Conservation (phyloP, 1,140 invertebrate genomes). For the Elymnias hypermnestra region DNA sequence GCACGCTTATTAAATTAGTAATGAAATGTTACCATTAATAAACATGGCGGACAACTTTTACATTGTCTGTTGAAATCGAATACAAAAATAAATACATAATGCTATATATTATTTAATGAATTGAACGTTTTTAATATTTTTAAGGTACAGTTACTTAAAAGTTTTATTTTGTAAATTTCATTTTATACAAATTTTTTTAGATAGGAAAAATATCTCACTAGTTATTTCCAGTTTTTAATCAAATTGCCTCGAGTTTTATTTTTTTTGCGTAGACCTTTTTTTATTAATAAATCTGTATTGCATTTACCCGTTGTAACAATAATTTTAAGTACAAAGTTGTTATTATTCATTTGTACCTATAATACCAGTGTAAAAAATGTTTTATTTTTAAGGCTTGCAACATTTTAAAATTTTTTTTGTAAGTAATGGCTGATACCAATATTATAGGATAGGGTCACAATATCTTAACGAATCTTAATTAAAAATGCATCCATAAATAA, state of each 20-base stretch:
- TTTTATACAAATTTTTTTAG: slow-evolving; percentile 13
- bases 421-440: slow-evolving; percentile 60
- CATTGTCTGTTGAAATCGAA: slow-evolving; percentile 35
- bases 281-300: slow-evolving; percentile 11
- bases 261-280: neutral
- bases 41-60: slow-evolving; percentile 32
- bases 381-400: slow-evolving; percentile 38
- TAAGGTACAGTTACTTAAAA: slow-evolving; percentile 21
- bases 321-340: slow-evolving; percentile 55
- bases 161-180: slow-evolving; percentile 13
- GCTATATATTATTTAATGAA: neutral
- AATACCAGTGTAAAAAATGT: slow-evolving; percentile 49
- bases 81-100: slow-evolving; percentile 19
- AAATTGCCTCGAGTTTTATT: slow-evolving; percentile 10
- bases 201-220: slow-evolving; percentile 12
- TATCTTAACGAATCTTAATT: slow-evolving; percentile 40
- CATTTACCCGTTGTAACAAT: slow-evolving; percentile 20
- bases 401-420: slow-evolving; percentile 24
- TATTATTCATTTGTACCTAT: slow-evolving; percentile 31
- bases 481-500: slow-evolving; percentile 30
- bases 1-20: slow-evolving; percentile 35
- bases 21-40: slow-evolving; percentile 46
- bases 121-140: slow-evolving; percentile 6
- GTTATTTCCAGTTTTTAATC: slow-evolving; percentile 3
- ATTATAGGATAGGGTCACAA: slow-evolving; percentile 60